Conservation (phyloP, 2,797 vertebrate species). For the Helarctos malayanus region DNA sequence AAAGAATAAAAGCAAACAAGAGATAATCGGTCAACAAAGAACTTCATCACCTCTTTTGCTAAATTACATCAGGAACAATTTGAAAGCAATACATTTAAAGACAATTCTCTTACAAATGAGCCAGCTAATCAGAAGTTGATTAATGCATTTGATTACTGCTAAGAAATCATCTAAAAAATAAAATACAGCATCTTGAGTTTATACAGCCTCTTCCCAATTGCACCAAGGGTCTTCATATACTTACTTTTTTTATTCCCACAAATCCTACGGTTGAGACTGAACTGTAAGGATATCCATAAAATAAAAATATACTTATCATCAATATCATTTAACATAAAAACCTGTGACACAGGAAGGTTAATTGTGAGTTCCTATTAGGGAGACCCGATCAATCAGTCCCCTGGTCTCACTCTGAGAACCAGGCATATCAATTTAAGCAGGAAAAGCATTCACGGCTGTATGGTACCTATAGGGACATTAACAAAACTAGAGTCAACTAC, state of each 20-base stretch:
- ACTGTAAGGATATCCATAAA: neutral
- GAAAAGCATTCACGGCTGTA: neutral
- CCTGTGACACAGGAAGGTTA: neutral
- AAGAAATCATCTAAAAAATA: constrained; percentile 53
- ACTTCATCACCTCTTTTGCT: constrained; percentile 59
- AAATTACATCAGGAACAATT: constrained; percentile 64
- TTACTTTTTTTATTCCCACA: constrained; percentile 19
- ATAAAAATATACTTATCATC: neutral
- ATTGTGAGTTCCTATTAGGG: neutral
- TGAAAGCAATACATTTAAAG: constrained; percentile 67
- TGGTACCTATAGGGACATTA: neutral
- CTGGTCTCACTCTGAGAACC: neutral
- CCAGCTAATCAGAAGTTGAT: constrained; percentile 66
- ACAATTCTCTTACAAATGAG: constrained; percentile 64
- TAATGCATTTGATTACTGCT: constrained; percentile 40
- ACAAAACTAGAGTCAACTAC: neutral
- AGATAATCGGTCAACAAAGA: constrained; percentile 61
- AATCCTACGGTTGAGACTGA: neutral
- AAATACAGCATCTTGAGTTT: constrained; percentile 27
- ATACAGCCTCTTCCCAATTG: neutral
- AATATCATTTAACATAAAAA: neutral
- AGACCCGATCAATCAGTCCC: too few species aligned
- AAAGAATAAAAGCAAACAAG: constrained; percentile 69
- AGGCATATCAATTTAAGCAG: neutral
- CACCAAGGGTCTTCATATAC: neutral